Evolutionary conservation across 2,797 vertebrate genomes (phyloP).

Genomic region (Argentina silus): DNA sequence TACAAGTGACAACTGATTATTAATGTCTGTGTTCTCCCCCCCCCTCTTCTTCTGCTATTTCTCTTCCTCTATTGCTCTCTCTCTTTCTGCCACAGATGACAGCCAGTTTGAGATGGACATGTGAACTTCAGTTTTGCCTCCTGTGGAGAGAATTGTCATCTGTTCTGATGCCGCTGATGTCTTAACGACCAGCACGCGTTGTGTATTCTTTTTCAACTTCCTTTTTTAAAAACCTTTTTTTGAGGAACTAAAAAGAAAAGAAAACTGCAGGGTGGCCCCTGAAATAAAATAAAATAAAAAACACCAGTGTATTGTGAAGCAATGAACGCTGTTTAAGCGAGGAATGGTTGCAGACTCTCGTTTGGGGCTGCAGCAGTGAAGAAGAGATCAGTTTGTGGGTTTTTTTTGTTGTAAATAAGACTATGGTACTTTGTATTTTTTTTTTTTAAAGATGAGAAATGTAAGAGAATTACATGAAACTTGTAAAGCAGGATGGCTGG

Average conservation of each 20-base stretch:
- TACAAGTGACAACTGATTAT: conserved; percentile 13
- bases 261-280: conserved; percentile 50
- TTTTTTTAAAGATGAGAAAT: conserved; percentile 53
- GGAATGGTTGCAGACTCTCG: conserved; percentile 54
- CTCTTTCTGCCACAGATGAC: conserved; percentile 70
- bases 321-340: conserved; percentile 32
- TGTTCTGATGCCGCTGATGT: conserved; percentile 63
- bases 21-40: conserved; percentile 2
- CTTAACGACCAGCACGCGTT: conserved; percentile 63
- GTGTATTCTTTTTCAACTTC: conserved; percentile 47
- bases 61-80: conserved; percentile 10
- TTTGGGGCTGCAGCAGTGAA: conserved; percentile 51
- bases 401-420: conserved; percentile 71
- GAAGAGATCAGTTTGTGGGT: conserved; percentile 59
- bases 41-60: not conserved
- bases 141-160: conserved; percentile 72
- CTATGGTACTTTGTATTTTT: conserved; percentile 72
- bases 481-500: conserved; percentile 39
- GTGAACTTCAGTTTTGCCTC: conserved; percentile 75
- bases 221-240: conserved; percentile 53
- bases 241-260: conserved; percentile 52
- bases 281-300: conserved; percentile 8
- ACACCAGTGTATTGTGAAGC: conserved; percentile 24
- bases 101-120: conserved; percentile 87
- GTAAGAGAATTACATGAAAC: conserved; percentile 54